Percentiles rank a stretch among this genome's conserved stretches.
phyloP scores from a whole-genome alignment of 2,113 vertebrate species.

The Cheilinus undulatus region DNA sequence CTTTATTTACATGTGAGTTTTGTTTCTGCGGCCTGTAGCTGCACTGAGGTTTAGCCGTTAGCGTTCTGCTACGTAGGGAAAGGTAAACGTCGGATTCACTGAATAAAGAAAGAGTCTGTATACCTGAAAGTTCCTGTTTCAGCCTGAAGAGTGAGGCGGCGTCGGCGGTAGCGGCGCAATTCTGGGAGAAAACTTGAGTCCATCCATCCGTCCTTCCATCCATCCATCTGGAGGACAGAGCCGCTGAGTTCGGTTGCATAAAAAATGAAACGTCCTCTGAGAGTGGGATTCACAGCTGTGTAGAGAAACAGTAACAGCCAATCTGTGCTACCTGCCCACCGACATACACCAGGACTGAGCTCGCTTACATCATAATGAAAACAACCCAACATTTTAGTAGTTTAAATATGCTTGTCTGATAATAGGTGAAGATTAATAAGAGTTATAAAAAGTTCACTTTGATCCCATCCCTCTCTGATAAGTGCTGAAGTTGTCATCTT shows the following conservation, averaged over 20 bases:
- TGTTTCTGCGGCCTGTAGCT: constrained; percentile 27
- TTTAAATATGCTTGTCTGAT: constrained; percentile 77
- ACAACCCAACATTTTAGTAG: constrained; percentile 61
- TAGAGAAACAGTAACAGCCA: constrained; percentile 69
- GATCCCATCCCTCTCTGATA: constrained; percentile 37
- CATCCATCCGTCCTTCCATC: constrained; percentile 27
- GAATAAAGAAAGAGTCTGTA: constrained; percentile 51
- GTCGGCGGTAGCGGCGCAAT: constrained; percentile 19
- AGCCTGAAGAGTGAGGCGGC: constrained; percentile 68
- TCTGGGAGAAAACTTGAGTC: constrained; percentile 35
- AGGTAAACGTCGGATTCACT: constrained; percentile 48
- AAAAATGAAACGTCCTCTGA: constrained; percentile 62
- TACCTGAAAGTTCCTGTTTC: constrained; percentile 77
- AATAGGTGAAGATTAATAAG: constrained; percentile 65
- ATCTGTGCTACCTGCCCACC: constrained; percentile 60
- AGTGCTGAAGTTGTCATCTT: constrained; percentile 75
- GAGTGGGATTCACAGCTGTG: constrained; percentile 78
- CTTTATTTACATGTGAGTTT: constrained; percentile 44
- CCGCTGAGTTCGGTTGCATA: constrained; percentile 75
- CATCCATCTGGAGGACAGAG: constrained; percentile 47
- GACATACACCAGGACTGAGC: neutral
- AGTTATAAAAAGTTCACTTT: constrained; percentile 56
- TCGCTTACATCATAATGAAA: constrained; percentile 48
- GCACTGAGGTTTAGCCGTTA: constrained; percentile 73
- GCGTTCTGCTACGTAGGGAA: constrained; percentile 66